Percentiles rank a stretch among this genome's conserved stretches.
Conservation (phyloP, 2,797 vertebrate genomes). For the Hapalemur alaotrensis region DNA sequence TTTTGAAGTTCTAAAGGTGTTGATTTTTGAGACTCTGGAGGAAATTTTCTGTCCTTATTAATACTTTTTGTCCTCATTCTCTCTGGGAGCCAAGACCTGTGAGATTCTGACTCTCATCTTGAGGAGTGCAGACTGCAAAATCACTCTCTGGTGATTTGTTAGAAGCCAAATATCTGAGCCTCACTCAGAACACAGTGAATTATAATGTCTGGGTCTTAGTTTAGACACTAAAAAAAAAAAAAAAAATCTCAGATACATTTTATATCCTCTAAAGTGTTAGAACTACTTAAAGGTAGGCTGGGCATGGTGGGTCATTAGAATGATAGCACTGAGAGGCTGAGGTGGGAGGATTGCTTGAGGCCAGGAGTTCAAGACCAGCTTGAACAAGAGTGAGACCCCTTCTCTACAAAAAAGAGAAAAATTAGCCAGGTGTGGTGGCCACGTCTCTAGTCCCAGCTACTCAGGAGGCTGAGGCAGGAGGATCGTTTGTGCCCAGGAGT, state of each 20-base stretch:
- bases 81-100: background rate
- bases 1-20: background rate
- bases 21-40: background rate
- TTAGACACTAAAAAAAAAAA: background rate
- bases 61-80: background rate
- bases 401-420: background rate
- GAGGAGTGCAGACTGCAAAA: background rate
- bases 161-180: background rate
- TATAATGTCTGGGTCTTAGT: background rate
- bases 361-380: background rate
- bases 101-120: background rate
- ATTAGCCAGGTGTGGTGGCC: background rate
- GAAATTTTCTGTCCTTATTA: background rate
- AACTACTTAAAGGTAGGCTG: background rate
- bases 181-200: background rate
- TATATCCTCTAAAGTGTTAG: background rate
- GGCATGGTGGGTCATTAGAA: background rate
- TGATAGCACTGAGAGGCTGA: background rate
- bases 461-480: background rate
- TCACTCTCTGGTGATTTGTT: background rate
- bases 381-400: background rate
- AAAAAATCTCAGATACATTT: background rate
- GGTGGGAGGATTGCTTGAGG: background rate
- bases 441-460: background rate
- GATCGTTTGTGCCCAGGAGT: background rate